Evolutionary conservation across 92 coral and sea anemone species (phyloP), one percentile per base, ranked within the genome.

Genomic region (Chrysogorgia sp.): DNA sequence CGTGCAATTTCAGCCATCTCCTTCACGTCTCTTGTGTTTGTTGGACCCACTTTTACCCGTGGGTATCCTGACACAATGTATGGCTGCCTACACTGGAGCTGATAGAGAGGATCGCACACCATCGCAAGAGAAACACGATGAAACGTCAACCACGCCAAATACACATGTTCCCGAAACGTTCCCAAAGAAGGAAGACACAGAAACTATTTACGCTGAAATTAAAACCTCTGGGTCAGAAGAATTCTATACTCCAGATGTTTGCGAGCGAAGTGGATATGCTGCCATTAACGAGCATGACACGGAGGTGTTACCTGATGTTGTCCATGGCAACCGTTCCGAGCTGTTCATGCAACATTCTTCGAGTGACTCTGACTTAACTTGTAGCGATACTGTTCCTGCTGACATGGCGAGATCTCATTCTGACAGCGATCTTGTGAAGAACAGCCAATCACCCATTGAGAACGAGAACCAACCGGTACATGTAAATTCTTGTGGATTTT

Each of bases 21-120:
- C 98, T 13, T 94, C 98, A 0, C 90, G 98, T 32, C 92, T 94
- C 0, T 74, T 94, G 17, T 86, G 96, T 61, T 81, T 92, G 25
- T 70, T 94, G 92, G 98, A 94, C 77, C 98, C 98, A 1, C 83
- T 94, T 23, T 63, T 94, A 6, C 98, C 98, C 26, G 85, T 90
- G 0, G 97, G 97, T 10, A 74, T 94, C 10, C 84, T 94, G 23
- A 90, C 89, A 3, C 92, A 90, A 12, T 94, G 98, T 71, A 82
- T 94, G 19, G 92, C 90, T 0, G 93, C 97, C 0, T 94, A 94
- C 69, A 85, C 98, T 19, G 98, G 98, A 10, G 79, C 72, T 23
- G 10, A 57, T 15, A 57, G 32, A 23, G 34, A 57, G 17, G 2
- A 15, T 15, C n/a, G 14, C 15, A 15, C 53, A 2, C 2, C 53